A percentile compares a stretch with the other conserved stretches of the same genome.
Evolutionary conservation across 2,888 invertebrate species (phyloP).

Genomic region (Mythimna ferrago): DNA sequence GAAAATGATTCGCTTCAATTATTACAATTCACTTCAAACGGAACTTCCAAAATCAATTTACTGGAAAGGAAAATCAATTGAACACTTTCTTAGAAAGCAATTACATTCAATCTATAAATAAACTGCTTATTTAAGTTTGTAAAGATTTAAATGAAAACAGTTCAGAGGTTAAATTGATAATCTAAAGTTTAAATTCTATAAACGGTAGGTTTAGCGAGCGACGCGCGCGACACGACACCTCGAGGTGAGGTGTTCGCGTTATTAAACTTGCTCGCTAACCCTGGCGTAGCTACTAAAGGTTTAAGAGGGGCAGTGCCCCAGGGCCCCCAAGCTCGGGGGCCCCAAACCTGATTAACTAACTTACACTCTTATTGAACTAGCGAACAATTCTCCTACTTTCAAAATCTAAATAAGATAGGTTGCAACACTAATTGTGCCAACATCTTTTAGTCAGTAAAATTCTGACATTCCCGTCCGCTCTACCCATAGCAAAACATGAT

Average conservation of each 20-base stretch:
- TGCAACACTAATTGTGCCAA: too few relatives aligned
- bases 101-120: slow-evolving; percentile 45
- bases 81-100: slow-evolving; percentile 35
- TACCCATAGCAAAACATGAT: too few relatives aligned
- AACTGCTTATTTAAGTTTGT: slow-evolving; percentile 46
- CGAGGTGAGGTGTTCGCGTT: slow-evolving; percentile 41
- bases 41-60: slow-evolving; percentile 51
- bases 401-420: too few relatives aligned
- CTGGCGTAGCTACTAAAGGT: too few relatives aligned
- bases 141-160: slow-evolving; percentile 46
- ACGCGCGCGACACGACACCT: neutral
- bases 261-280: slow-evolving; percentile 66
- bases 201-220: slow-evolving; percentile 39
- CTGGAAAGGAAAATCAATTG: slow-evolving; percentile 41
- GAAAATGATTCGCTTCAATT: slow-evolving; percentile 40
- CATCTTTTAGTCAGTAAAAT: too few relatives aligned
- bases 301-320: too few relatives aligned
- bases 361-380: too few relatives aligned
- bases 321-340: too few relatives aligned
- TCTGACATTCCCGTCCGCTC: too few relatives aligned
- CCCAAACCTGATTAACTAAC: too few relatives aligned
- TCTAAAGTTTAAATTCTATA: slow-evolving; percentile 64
- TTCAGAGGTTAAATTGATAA: slow-evolving; percentile 62
- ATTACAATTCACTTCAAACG: slow-evolving; percentile 38
- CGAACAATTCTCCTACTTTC: too few relatives aligned